Conservation (phyloP, 1,140 invertebrate genomes). For the Zeugodacus cucurbitae region DNA sequence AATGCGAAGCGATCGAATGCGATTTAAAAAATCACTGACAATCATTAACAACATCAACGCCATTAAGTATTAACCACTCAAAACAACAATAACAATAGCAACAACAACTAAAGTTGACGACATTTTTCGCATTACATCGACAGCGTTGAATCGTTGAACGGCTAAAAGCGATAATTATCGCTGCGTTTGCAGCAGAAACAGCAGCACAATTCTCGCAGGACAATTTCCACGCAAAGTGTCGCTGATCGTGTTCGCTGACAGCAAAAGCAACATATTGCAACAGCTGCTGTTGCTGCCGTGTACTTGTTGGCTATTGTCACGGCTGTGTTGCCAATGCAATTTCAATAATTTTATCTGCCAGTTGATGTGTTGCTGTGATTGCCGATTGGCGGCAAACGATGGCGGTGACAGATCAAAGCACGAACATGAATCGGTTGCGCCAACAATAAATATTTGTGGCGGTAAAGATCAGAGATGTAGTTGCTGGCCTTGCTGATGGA, state of each 20-base stretch:
- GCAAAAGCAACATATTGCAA: slow-evolving; percentile 35
- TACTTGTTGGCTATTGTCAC: background rate
- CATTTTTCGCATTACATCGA: slow-evolving; percentile 64
- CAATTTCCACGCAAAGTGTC: slow-evolving; percentile 52
- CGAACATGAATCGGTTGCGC: too few species aligned
- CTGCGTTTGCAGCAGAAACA: background rate
- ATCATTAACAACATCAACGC: slow-evolving; percentile 34
- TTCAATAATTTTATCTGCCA: slow-evolving; percentile 65
- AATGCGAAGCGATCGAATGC: background rate
- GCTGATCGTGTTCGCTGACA: slow-evolving; percentile 56
- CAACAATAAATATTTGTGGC: background rate
- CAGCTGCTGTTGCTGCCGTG: background rate
- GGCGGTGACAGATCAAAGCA: slow-evolving; percentile 62
- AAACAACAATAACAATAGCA: background rate
- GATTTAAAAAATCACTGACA: slow-evolving; percentile 31
- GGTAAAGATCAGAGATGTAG: background rate
- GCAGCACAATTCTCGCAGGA: slow-evolving; percentile 1
- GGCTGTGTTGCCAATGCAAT: slow-evolving; percentile 53
- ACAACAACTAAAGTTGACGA: slow-evolving; percentile 50
- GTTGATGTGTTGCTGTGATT: slow-evolving; percentile 42
- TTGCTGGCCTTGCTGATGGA: background rate
- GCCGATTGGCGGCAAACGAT: slow-evolving; percentile 51
- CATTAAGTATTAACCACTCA: slow-evolving; percentile 10
- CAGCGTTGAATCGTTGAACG: slow-evolving; percentile 48
- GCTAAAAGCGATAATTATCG: slow-evolving; percentile 65